Evolutionary conservation across 2,888 invertebrate species (phyloP).

Genomic region (Sicus ferrugineus): DNA sequence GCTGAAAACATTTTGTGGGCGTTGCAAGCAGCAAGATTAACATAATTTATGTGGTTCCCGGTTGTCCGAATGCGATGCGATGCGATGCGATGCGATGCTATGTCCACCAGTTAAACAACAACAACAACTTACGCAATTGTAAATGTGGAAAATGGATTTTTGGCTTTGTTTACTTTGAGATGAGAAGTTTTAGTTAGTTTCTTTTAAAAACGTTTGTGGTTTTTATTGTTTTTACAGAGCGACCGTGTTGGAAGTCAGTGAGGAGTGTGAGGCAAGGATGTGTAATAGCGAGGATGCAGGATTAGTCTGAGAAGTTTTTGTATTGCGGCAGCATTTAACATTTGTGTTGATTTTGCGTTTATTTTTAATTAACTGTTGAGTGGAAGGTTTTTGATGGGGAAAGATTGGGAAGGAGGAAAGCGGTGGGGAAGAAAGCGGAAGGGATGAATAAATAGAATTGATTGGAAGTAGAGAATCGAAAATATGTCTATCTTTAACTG

Average conservation of each 20-base stretch:
- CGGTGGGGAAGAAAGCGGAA: too few species aligned
- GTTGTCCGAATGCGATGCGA: conserved; percentile 38
- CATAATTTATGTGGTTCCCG: conserved; percentile 64
- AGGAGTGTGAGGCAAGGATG: neutral
- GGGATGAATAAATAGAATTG: too few species aligned
- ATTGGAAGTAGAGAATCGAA: too few species aligned
- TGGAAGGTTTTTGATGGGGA: too few species aligned
- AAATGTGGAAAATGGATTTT: conserved; percentile 8
- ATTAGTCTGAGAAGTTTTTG: conserved; percentile 48
- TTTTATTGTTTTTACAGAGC: conserved; percentile 56
- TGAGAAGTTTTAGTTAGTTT: conserved; percentile 28
- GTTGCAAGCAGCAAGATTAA: conserved; percentile 59
- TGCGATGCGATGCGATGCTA: conserved; percentile 6
- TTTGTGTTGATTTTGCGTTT: conserved; percentile 57
- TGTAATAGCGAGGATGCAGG: conserved; percentile 8
- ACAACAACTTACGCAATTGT: neutral
- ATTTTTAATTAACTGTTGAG: conserved; percentile 54
- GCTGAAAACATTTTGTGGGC: conserved; percentile 53
- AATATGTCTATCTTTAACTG: too few species aligned
- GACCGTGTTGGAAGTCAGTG: neutral
- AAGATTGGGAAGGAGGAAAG: too few species aligned
- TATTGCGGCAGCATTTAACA: conserved; percentile 49
- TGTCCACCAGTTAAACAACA: conserved; percentile 16
- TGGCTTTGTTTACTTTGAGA: conserved; percentile 23
- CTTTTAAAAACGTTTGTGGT: conserved; percentile 47